Evolutionary conservation across 2,113 vertebrate genomes (phyloP), one percentile per base, ranked within the genome.

Genomic region (Cygnus atratus): DNA sequence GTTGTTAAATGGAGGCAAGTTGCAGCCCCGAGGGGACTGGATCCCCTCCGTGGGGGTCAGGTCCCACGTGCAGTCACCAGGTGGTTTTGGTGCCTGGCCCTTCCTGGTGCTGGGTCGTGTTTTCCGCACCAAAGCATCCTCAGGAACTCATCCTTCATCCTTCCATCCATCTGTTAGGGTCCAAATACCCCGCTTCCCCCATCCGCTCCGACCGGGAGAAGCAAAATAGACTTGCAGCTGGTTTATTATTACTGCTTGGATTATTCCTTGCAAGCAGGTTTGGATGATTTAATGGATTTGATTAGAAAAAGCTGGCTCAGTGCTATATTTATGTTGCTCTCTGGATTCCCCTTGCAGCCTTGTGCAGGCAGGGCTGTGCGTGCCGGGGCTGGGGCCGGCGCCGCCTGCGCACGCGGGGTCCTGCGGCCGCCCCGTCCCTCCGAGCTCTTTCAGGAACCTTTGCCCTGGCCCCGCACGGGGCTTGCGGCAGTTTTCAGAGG

Each of bases 1-100:
- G 39, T 71, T 85, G 88, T 86, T 94, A 95, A 95, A 92, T 77
- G 89, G 95, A 95, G 92, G 71, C 82, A 52, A 48, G 11, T 9
- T 59, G 74, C 73, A 88, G 55, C 94, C 85, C 0, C 3, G 77
- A 54, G 78, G 46, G 72, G 82, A 79, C 44, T 84, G 89, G 77
- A 85, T 87, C 81, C 31, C 67, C 77, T 78, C 92, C 39, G 29
- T 55, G 2, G 3, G 78, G 92, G 87, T 54, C 2, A 2, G 28
- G 65, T 79, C 86, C 46, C 14, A 55, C 4, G 1, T 3, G 48
- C 21, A 11, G 62, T 50, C 75, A 16, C 26, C 1, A 3, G 5
- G 10, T 0, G 1, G 3, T n/a, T 62, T 54, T 1, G 0, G 4
- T 0, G 0, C 39, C 1, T 1, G 35, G 44, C 41, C 62, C 71